phyloP scores from a whole-genome alignment of 37 sponge, comb jelly and placozoan species.

The Halisarca cf. caerulea region DNA sequence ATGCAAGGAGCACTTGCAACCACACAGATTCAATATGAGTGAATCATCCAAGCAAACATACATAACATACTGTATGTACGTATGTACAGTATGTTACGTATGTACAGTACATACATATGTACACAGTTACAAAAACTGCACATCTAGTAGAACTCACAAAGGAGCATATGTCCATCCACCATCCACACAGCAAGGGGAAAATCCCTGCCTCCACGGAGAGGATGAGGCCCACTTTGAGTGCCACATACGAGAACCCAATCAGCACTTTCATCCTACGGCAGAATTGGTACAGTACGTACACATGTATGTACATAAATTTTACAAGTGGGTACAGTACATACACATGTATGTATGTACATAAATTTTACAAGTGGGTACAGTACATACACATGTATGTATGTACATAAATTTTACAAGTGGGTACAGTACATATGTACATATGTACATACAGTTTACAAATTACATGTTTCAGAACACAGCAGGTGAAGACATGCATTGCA shows the following conservation, averaged over 20 bases:
- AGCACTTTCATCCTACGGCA: slow-evolving; percentile 40
- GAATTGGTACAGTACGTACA: background rate
- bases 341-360: background rate
- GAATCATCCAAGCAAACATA: too few relatives aligned
- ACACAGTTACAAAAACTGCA: too few relatives aligned
- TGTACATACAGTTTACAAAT: background rate
- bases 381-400: background rate
- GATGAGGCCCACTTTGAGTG: slow-evolving; percentile 74
- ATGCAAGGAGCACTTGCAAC: too few relatives aligned
- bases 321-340: background rate
- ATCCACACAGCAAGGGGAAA: slow-evolving; percentile 93
- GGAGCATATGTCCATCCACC: slow-evolving; percentile 98
- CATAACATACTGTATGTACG: background rate
- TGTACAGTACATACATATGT: too few relatives aligned
- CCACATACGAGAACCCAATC: slow-evolving; percentile 55
- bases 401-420: background rate
- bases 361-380: background rate
- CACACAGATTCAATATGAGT: too few relatives aligned
- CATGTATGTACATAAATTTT: background rate
- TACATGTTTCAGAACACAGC: too few relatives aligned
- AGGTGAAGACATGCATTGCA: too few relatives aligned
- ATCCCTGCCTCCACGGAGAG: slow-evolving; percentile 86
- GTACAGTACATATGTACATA: background rate
- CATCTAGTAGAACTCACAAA: slow-evolving; percentile 58
- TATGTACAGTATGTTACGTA: background rate